Conservation (phyloP, 1,140 invertebrate genomes). For the Ips typographus region DNA sequence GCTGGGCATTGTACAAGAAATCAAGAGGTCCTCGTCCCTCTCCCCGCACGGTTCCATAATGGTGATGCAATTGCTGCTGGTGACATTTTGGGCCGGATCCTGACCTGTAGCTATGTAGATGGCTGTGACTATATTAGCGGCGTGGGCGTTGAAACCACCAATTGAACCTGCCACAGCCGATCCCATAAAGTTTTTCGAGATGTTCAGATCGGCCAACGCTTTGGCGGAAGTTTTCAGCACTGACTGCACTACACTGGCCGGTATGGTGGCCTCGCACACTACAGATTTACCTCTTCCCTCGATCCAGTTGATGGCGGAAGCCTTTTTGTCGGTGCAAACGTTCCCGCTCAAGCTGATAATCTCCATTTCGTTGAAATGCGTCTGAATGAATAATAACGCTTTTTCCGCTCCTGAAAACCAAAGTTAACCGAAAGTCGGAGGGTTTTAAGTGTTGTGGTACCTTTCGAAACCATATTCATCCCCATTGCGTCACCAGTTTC, state of each 20-base stretch:
- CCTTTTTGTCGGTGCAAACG: slow-evolving; percentile 97
- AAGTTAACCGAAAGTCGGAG: background rate
- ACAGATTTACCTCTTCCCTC: slow-evolving; percentile 96
- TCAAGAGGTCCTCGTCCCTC: slow-evolving; percentile 81
- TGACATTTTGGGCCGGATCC: slow-evolving; percentile 96
- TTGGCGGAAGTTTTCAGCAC: slow-evolving; percentile 86
- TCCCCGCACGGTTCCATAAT: slow-evolving; percentile 84
- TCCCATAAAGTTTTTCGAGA: slow-evolving; percentile 92
- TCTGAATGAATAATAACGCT: slow-evolving; percentile 70
- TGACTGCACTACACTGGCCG: slow-evolving; percentile 67
- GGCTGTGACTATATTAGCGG: slow-evolving; percentile 97
- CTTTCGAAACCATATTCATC: slow-evolving; percentile 99
- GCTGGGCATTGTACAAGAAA: slow-evolving; percentile 96
- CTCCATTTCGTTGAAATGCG: slow-evolving; percentile 83
- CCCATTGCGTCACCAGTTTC: slow-evolving; percentile 99
- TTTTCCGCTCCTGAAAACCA: slow-evolving; percentile 72
- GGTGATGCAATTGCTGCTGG: slow-evolving; percentile 95
- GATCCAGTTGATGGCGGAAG: slow-evolving; percentile 96
- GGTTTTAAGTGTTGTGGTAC: background rate
- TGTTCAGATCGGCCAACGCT: slow-evolving; percentile 85
- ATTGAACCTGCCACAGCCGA: slow-evolving; percentile 93
- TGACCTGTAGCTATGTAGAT: slow-evolving; percentile 97
- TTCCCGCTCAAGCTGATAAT: slow-evolving; percentile 94
- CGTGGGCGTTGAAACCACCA: slow-evolving; percentile 94
- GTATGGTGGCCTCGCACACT: slow-evolving; percentile 87